phyloP scores from a whole-genome alignment of 2,888 invertebrate genomes.

The Sympetrum striolatum region DNA sequence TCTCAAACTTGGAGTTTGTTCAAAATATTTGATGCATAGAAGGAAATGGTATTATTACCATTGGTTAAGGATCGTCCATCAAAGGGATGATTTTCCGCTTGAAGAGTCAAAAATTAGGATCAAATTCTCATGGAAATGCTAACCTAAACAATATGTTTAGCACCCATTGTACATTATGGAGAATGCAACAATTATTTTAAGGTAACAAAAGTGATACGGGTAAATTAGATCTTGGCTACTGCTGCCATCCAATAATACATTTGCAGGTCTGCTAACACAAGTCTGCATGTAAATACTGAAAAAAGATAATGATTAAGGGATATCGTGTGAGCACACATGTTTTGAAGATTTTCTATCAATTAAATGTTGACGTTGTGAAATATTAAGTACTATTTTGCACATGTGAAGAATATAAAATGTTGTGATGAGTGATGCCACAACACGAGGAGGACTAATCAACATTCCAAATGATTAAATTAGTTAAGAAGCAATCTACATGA shows the following conservation, averaged over 20 bases:
- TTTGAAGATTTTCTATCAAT: slow-evolving; percentile 31
- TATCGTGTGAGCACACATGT: slow-evolving; percentile 9
- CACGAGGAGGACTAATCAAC: not conserved
- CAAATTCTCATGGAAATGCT: not conserved
- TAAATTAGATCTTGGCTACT: slow-evolving; percentile 36
- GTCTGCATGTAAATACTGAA: not conserved
- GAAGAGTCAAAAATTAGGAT: not conserved
- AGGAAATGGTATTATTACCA: not conserved
- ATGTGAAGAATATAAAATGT: not conserved
- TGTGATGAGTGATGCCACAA: slow-evolving; percentile 4
- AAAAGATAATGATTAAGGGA: not conserved
- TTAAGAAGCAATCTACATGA: not conserved
- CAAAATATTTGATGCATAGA: not conserved
- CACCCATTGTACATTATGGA: not conserved
- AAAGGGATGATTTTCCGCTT: not conserved
- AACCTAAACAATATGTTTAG: not conserved
- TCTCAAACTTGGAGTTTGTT: not conserved
- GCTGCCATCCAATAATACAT: slow-evolving; percentile 30
- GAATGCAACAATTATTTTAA: not conserved
- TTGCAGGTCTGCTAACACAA: slow-evolving; percentile 9
- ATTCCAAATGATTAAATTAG: not conserved
- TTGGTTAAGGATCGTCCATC: too few species aligned
- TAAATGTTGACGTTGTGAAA: slow-evolving; percentile 8
- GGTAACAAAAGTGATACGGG: slow-evolving; percentile 18
- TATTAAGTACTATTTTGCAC: slow-evolving; percentile 36